These are phyloP conservation scores for Neotoxoptera formosana DNA, from an alignment of 1,140 invertebrate genomes.

Conservation along the genomic window DNA sequence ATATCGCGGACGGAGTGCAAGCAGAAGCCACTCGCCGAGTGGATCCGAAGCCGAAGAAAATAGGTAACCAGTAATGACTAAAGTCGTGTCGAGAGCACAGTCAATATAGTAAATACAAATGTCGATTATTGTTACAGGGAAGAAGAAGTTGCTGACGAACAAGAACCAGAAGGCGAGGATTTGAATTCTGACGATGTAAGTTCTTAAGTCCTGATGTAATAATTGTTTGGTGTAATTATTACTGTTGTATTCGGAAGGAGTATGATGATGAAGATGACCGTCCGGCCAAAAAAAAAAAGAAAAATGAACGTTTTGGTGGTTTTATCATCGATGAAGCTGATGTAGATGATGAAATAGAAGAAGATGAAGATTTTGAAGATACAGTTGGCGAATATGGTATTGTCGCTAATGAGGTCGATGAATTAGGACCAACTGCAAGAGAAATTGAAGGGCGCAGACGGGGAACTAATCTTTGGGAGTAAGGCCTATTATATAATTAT, in stretches of 20 bases:
- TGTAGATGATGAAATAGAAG: slow-evolving; percentile 88
- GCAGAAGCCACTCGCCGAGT: slow-evolving; percentile 60
- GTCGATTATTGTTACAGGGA: slow-evolving; percentile 4
- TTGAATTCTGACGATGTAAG: slow-evolving; percentile 73
- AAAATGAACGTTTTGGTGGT: slow-evolving; percentile 79
- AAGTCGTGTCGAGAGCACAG: no score
- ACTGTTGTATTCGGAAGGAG: slow-evolving; percentile 61
- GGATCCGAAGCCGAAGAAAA: slow-evolving; percentile 60
- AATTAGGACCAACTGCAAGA: slow-evolving; percentile 88
- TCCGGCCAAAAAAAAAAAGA: slow-evolving; percentile 76
- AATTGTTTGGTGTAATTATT: neutral
- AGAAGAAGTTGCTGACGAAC: slow-evolving; percentile 68
- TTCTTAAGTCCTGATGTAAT: neutral
- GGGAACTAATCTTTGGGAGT: slow-evolving; percentile 90
- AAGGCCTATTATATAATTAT: slow-evolving; percentile 62
- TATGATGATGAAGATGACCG: slow-evolving; percentile 74
- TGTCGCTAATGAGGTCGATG: slow-evolving; percentile 85
- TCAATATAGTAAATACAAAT: neutral
- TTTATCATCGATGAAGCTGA: slow-evolving; percentile 98
- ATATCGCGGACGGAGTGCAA: slow-evolving; percentile 53
- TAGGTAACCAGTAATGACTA: slow-evolving; percentile 33
- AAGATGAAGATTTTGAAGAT: slow-evolving; percentile 95
- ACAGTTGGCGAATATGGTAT: slow-evolving; percentile 89
- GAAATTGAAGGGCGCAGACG: slow-evolving; percentile 90
- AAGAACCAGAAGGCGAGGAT: slow-evolving; percentile 76